Evolutionary conservation across 1,140 invertebrate genomes (phyloP), one percentile per base, ranked within the genome.

Genomic region (Phymastichus coffea): DNA sequence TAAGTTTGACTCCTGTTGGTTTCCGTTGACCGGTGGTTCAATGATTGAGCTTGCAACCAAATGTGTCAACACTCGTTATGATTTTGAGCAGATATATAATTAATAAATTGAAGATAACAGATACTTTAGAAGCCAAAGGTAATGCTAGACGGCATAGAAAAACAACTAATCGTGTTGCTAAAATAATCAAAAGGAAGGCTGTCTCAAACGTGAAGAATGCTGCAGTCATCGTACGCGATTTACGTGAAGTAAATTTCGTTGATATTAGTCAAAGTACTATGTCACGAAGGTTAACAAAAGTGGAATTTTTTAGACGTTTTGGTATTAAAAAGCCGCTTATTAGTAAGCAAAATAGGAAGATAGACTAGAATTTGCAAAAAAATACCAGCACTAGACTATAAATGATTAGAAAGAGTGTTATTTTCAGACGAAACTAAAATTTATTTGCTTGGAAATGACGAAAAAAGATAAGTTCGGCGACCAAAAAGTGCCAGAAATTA

Each of bases 381-480:
- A 14, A 38, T n/a, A 38, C n/a, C 37, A 63, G 37, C 46, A 4
- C n/a, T 2, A n/a, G 59, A 57, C 38, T 15, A 47, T 57, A 0
- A 3, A 61, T n/a, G 40, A 61, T 30, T 64, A 63, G 63, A 38
- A 1, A 70, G 30, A 61, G 66, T 64, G 61, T 57, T 7, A 65
- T 63, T 30, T 64, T 59, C 52, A 61, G n/a, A n/a, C n/a, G n/a
- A n/a, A n/a, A n/a, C n/a, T n/a, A n/a, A n/a, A n/a, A n/a, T n/a
- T n/a, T n/a, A 68, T 49, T 48, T 64, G 12, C 64, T 66, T 54
- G 54, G 49, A 49, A 65, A 58, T 63, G 63, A 68, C 51, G 68
- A 63, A 10, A 63, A 28, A 28, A 23, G 57, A 26, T 65, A 65
- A 49, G 41, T 67, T 33, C 25, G 62, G n/a, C n/a, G n/a, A n/a